Conservation (phyloP, 2,888 invertebrate genomes). For the Crocallis elinguaria region DNA sequence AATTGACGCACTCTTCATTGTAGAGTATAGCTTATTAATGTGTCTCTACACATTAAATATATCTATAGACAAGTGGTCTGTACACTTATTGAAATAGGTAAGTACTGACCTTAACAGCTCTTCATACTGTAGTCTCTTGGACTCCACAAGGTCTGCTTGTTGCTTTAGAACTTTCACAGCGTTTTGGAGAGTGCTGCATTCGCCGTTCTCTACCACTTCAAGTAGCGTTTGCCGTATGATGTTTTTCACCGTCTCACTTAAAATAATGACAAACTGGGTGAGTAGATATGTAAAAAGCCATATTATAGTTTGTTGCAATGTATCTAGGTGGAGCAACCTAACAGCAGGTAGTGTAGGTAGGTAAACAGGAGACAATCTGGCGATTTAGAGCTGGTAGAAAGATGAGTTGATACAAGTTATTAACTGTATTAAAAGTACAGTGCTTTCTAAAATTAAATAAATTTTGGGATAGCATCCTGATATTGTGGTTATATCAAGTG, state of each 20-base stretch:
- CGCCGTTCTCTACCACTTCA: constrained; percentile 59
- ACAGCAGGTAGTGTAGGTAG: too few relatives aligned
- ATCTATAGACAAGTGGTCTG: background rate
- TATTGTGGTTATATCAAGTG: too few relatives aligned
- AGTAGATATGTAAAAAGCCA: background rate
- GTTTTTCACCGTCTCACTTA: constrained; percentile 58
- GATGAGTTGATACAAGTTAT: too few relatives aligned
- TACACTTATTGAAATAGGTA: too few relatives aligned
- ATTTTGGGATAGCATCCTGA: too few relatives aligned
- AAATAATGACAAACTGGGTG: constrained; percentile 23
- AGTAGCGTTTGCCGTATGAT: constrained; percentile 58
- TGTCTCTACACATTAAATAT: background rate
- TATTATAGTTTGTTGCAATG: too few relatives aligned
- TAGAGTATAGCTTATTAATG: background rate
- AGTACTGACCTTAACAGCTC: constrained; percentile 48
- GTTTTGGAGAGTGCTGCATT: constrained; percentile 51
- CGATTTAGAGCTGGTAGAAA: too few relatives aligned
- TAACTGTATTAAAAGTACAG: too few relatives aligned
- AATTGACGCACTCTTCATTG: too few relatives aligned
- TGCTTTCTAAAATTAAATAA: too few relatives aligned
- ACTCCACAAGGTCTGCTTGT: constrained; percentile 43
- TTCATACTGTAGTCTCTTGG: constrained; percentile 47
- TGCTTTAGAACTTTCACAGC: constrained; percentile 49
- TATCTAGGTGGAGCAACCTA: too few relatives aligned
- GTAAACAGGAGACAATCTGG: too few relatives aligned